phyloP scores from a whole-genome alignment of 2,888 invertebrate species.

The Subacronicta megacephala region DNA sequence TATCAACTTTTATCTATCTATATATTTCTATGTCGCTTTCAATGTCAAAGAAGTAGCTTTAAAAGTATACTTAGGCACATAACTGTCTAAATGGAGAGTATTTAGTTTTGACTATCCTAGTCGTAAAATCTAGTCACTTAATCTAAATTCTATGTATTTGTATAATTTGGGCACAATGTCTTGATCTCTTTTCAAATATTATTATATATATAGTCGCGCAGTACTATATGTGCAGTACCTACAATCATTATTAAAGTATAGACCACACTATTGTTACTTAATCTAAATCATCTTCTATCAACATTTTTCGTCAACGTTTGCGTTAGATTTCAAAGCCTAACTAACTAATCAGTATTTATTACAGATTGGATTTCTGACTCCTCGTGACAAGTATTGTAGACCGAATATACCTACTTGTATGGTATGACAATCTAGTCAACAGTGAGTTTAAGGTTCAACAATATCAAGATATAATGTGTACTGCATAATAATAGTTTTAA shows the following conservation, averaged over 20 bases:
- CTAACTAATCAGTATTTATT: no score
- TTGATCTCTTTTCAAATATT: slow-evolving; percentile 48
- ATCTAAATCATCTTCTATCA: no score
- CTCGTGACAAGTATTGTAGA: no score
- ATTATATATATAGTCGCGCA: slow-evolving; percentile 21
- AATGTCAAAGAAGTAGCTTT: slow-evolving; percentile 76
- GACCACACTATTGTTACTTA: no score
- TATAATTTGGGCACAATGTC: slow-evolving; percentile 58
- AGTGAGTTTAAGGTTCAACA: not conserved
- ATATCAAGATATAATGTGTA: slow-evolving; percentile 36
- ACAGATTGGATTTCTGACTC: no score
- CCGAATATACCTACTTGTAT: no score
- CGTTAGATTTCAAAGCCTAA: no score
- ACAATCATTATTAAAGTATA: slow-evolving; percentile 32
- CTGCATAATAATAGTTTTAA: slow-evolving; percentile 41
- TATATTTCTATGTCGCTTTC: slow-evolving; percentile 86
- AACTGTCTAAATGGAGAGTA: slow-evolving; percentile 51
- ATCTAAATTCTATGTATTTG: slow-evolving; percentile 50
- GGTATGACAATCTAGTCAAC: no score
- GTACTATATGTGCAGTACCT: slow-evolving; percentile 46
- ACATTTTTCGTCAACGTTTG: no score
- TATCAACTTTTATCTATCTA: slow-evolving; percentile 79
- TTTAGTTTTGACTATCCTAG: slow-evolving; percentile 63
- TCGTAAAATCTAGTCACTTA: slow-evolving; percentile 63
- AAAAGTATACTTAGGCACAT: slow-evolving; percentile 59